Evolutionary conservation across 2,888 invertebrate species (phyloP).

Genomic region (Leucophenga montana): DNA sequence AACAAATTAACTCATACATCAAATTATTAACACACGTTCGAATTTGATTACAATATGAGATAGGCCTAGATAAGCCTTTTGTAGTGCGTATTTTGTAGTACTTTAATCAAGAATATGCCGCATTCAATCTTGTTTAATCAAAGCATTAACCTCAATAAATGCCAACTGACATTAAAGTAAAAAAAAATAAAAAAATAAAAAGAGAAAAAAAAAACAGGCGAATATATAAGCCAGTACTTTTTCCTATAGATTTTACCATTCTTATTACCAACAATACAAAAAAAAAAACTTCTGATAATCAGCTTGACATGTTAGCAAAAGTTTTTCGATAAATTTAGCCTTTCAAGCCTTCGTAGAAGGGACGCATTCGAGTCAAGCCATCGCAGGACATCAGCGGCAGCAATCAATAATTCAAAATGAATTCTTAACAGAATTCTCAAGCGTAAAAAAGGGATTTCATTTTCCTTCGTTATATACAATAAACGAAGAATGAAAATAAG

Average conservation of each 20-base stretch:
- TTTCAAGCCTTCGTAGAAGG: not conserved
- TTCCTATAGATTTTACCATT: not conserved
- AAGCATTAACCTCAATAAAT: slow-evolving; percentile 52
- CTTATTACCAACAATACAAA: slow-evolving; percentile 6
- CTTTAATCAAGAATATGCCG: slow-evolving; percentile 27
- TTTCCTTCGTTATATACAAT: slow-evolving; percentile 9
- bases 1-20: slow-evolving; percentile 32
- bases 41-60: too few relatives aligned
- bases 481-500: not conserved
- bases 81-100: slow-evolving; percentile 42
- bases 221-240: not conserved
- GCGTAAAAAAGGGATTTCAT: slow-evolving; percentile 29
- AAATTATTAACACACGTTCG: slow-evolving; percentile 32
- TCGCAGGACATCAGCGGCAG: not conserved
- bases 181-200: too few relatives aligned
- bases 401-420: slow-evolving; percentile 35
- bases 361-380: too few relatives aligned
- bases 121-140: slow-evolving; percentile 64
- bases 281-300: slow-evolving; percentile 14
- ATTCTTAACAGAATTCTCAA: slow-evolving; percentile 17
- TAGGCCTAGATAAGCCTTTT: slow-evolving; percentile 24
- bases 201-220: not conserved
- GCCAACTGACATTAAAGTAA: slow-evolving; percentile 12
- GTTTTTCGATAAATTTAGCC: slow-evolving; percentile 3
- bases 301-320: slow-evolving; percentile 21